phyloP scores from a whole-genome alignment of 2,113 vertebrate species.

The Plecotus auritus region DNA sequence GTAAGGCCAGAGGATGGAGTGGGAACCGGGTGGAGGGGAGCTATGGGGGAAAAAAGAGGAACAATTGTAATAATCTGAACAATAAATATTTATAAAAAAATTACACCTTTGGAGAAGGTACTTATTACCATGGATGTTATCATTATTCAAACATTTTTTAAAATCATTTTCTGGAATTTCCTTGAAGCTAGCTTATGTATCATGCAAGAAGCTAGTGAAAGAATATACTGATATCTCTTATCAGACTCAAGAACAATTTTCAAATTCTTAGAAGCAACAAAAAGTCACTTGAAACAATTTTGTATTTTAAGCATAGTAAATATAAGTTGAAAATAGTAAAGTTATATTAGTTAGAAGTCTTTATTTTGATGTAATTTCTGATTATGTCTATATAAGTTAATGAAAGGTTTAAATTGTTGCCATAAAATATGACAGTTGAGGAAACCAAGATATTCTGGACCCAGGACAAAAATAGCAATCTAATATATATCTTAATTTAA shows the following conservation, averaged over 20 bases:
- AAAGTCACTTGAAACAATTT: not conserved
- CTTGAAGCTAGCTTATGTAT: not conserved
- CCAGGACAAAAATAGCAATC: not conserved
- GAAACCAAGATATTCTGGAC: not conserved
- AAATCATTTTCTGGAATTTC: slow-evolving; percentile 31
- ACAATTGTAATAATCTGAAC: no score
- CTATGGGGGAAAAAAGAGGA: no score
- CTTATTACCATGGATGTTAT: not conserved
- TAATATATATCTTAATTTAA: slow-evolving; percentile 18
- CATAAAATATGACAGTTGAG: not conserved
- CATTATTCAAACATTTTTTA: slow-evolving; percentile 33
- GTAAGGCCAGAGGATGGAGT: no score
- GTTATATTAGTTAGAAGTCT: not conserved
- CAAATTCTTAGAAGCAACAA: slow-evolving; percentile 16
- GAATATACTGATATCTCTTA: not conserved
- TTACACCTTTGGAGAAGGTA: not conserved
- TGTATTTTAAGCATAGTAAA: slow-evolving; percentile 25
- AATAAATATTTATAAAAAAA: no score
- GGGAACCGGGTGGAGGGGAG: no score
- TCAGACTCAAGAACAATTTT: not conserved
- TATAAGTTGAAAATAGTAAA: slow-evolving; percentile 17
- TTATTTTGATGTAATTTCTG: slow-evolving; percentile 27
- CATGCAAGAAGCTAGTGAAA: not conserved
- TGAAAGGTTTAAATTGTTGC: slow-evolving; percentile 5
- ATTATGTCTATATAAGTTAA: not conserved